Conservation (phyloP, 2,888 invertebrate genomes). For the Mechanitis messenoides region DNA sequence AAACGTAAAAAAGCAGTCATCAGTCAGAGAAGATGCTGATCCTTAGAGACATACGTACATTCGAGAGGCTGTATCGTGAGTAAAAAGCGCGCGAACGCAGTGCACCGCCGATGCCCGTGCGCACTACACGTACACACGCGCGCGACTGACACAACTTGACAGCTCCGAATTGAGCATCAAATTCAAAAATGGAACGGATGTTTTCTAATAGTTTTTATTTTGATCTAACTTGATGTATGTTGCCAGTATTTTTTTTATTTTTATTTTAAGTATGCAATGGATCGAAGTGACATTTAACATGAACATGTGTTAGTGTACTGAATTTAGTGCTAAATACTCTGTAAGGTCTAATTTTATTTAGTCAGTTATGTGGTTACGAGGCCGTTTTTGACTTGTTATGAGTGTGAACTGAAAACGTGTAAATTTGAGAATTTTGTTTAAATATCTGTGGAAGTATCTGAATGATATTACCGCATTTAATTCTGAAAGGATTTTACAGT, state of each 20-base stretch:
- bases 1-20: slow-evolving; percentile 59
- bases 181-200: slow-evolving; percentile 54
- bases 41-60: slow-evolving; percentile 43
- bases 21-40: slow-evolving; percentile 52
- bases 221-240: slow-evolving; percentile 41
- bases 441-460: slow-evolving; percentile 12
- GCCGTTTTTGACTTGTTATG: slow-evolving; percentile 63
- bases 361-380: slow-evolving; percentile 56
- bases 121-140: slow-evolving; percentile 68
- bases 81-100: slow-evolving; percentile 76
- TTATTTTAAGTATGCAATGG: slow-evolving; percentile 20
- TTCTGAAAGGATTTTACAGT: slow-evolving; percentile 34
- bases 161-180: slow-evolving; percentile 45
- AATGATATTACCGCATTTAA: slow-evolving; percentile 14
- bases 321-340: slow-evolving; percentile 66
- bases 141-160: slow-evolving; percentile 59
- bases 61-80: slow-evolving; percentile 63
- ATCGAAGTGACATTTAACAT: slow-evolving; percentile 39
- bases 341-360: slow-evolving; percentile 64
- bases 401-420: slow-evolving; percentile 64
- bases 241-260: slow-evolving; percentile 14
- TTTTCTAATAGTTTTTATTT: slow-evolving; percentile 44
- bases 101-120: slow-evolving; percentile 70
- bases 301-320: slow-evolving; percentile 47
- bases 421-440: slow-evolving; percentile 23